Evolutionary conservation across 2,113 vertebrate genomes (phyloP).

Genomic region (Notothenia rossii): DNA sequence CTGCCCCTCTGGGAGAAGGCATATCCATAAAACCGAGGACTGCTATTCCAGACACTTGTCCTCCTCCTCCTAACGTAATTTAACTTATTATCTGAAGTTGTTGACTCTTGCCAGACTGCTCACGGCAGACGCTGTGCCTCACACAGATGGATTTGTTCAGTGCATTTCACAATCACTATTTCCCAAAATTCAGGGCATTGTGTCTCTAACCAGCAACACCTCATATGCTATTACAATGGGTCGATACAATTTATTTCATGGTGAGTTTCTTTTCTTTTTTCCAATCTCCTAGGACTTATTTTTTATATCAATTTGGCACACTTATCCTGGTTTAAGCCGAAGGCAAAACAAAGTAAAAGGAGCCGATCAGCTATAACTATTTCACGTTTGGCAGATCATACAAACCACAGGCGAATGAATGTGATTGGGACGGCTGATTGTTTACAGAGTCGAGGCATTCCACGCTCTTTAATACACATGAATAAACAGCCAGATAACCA

Average conservation of each 20-base stretch:
- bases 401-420: constrained; percentile 71
- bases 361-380: constrained; percentile 70
- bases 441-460: constrained; percentile 76
- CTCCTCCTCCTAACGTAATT: constrained; percentile 71
- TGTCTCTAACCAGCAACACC: constrained; percentile 37
- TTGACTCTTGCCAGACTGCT: constrained; percentile 43
- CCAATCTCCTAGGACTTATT: constrained; percentile 8
- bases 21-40: constrained; percentile 42
- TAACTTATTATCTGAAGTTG: constrained; percentile 43
- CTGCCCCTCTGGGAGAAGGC: constrained; percentile 33
- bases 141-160: constrained; percentile 48
- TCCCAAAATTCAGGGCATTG: constrained; percentile 29
- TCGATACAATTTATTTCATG: constrained; percentile 39
- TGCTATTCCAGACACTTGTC: constrained; percentile 69
- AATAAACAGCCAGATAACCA: constrained; percentile 60
- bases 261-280: constrained; percentile 38
- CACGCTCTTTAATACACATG: constrained; percentile 65
- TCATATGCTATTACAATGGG: constrained; percentile 17
- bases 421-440: constrained; percentile 70
- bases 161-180: constrained; percentile 58
- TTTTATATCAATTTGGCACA: constrained; percentile 52
- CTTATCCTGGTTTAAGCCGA: constrained; percentile 35
- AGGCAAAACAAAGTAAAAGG: constrained; percentile 41
- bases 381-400: constrained; percentile 74
- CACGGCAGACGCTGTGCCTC: constrained; percentile 38